Percentiles rank a stretch among this genome's conserved stretches.
These are phyloP conservation scores for Macrophya annulata DNA, from an alignment of 2,888 invertebrate genomes.

Conservation along the genomic window DNA sequence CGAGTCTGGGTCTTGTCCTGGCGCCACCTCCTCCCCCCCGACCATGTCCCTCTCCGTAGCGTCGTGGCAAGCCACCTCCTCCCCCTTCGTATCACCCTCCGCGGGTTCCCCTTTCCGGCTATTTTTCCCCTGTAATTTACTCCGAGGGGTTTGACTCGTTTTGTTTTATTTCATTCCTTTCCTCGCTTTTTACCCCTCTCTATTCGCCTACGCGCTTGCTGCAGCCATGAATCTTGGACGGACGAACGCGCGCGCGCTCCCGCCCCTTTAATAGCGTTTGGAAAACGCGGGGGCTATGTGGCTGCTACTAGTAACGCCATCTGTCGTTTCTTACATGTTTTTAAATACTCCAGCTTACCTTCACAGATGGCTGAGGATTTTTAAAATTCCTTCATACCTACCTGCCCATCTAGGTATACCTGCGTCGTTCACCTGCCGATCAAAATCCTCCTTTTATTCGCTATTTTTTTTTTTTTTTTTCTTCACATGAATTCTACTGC, in stretches of 20 bases:
- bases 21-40: constrained; percentile 76
- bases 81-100: constrained; percentile 61
- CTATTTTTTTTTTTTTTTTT: not conserved
- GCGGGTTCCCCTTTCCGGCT: constrained; percentile 62
- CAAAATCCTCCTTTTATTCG: not conserved
- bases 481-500: not conserved
- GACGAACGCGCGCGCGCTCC: constrained; percentile 70
- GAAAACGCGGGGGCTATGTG: constrained; percentile 62
- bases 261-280: constrained; percentile 80
- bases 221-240: constrained; percentile 79
- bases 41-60: constrained; percentile 68
- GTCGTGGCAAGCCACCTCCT: constrained; percentile 62
- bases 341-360: not conserved
- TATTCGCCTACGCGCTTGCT: constrained; percentile 60
- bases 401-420: not conserved
- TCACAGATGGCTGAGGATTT: constrained; percentile 13
- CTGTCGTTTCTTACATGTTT: constrained; percentile 65
- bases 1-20: constrained; percentile 76
- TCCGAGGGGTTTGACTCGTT: constrained; percentile 67
- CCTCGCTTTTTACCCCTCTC: constrained; percentile 62
- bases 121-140: constrained; percentile 76
- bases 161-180: constrained; percentile 71
- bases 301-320: constrained; percentile 78
- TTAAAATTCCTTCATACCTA: not conserved
- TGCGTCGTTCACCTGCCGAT: not conserved